A percentile compares a stretch with the other conserved stretches of the same genome.
These are phyloP conservation scores for Silurus glanis DNA, from an alignment of 2,113 vertebrate species.

Conservation along the genomic window DNA sequence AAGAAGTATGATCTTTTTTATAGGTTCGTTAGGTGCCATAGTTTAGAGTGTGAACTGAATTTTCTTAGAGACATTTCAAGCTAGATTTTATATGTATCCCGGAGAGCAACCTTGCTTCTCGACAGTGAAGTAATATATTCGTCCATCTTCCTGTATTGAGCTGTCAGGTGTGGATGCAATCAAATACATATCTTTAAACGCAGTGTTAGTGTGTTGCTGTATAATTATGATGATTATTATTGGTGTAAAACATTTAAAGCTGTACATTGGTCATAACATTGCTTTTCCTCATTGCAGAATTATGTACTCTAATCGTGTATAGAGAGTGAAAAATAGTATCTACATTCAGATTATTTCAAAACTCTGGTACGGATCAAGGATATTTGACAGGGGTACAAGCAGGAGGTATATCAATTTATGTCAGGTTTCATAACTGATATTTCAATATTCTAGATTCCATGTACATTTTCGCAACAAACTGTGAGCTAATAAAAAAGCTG, in stretches of 20 bases:
- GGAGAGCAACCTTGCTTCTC: background rate
- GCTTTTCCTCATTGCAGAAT: background rate
- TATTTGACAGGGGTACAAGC: background rate
- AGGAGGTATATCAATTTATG: background rate
- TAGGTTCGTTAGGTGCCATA: background rate
- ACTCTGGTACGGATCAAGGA: background rate
- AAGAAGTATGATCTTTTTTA: background rate
- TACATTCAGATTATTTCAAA: background rate
- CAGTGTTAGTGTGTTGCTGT: background rate
- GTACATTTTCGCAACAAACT: background rate
- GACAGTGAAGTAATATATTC: background rate
- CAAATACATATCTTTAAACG: background rate
- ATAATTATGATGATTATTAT: background rate
- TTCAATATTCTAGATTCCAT: background rate
- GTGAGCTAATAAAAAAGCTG: slow-evolving; percentile 1
- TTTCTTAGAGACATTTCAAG: background rate
- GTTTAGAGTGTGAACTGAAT: background rate
- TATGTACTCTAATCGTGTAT: background rate
- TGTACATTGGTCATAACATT: background rate
- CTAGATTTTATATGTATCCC: background rate
- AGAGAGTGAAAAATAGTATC: background rate
- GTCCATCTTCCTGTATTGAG: background rate
- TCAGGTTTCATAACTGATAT: background rate
- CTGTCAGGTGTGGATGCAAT: background rate
- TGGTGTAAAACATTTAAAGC: background rate